A percentile compares a stretch with the other conserved stretches of the same genome.
Evolutionary conservation across 2,888 invertebrate genomes (phyloP).

Genomic region (Nomada ruficornis): DNA sequence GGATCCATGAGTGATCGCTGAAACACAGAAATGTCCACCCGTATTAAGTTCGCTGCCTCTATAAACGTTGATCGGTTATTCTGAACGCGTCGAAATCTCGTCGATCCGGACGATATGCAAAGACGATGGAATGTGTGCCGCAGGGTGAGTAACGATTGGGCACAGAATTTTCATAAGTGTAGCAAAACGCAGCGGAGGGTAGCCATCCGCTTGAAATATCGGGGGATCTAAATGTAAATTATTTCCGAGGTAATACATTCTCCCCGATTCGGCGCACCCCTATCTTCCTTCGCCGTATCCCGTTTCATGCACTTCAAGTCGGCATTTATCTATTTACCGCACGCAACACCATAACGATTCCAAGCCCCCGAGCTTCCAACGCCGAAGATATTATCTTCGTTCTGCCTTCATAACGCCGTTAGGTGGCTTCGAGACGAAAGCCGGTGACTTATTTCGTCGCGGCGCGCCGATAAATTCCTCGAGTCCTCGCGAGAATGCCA

Average conservation of each 20-base stretch:
- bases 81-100: background rate
- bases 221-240: conserved; percentile 68
- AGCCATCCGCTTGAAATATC: conserved; percentile 35
- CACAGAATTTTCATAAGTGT: conserved; percentile 16
- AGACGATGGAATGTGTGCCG: too few species aligned
- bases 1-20: conserved; percentile 73
- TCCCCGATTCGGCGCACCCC: conserved; percentile 55
- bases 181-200: conserved; percentile 22
- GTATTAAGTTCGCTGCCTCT: background rate
- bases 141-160: background rate
- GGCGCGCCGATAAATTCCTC: conserved; percentile 12
- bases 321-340: conserved; percentile 60
- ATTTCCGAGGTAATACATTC: conserved; percentile 59
- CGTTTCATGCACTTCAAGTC: conserved; percentile 59
- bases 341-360: conserved; percentile 50
- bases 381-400: conserved; percentile 41
- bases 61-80: background rate
- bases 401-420: conserved; percentile 40
- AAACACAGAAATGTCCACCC: conserved; percentile 44
- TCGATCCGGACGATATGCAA: too few species aligned
- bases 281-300: conserved; percentile 38
- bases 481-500: conserved; percentile 14
- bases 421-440: conserved; percentile 32
- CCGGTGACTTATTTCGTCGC: conserved; percentile 46
- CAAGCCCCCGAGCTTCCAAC: conserved; percentile 20